A percentile compares a stretch with the other conserved stretches of the same genome.
Conservation (phyloP, 2,797 vertebrate species). For the Sebastes cheni region DNA sequence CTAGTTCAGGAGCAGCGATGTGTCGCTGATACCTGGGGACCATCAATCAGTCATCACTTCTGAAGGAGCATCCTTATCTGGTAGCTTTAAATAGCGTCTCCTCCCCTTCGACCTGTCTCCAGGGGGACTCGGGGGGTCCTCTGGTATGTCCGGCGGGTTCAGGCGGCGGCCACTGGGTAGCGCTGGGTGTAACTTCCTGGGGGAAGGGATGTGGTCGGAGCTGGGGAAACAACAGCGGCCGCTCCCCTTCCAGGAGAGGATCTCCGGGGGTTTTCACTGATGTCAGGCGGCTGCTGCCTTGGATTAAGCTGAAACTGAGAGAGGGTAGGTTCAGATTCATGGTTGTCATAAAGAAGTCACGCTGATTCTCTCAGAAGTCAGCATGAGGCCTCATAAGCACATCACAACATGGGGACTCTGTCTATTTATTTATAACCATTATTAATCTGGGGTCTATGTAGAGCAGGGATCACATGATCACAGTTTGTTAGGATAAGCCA, state of each 20-base stretch:
- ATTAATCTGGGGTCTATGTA: not conserved
- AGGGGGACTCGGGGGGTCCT: slow-evolving; percentile 92
- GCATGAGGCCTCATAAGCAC: not conserved
- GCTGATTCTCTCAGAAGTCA: not conserved
- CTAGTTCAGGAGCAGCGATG: not conserved
- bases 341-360: not conserved
- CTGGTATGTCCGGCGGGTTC: slow-evolving; percentile 81
- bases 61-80: not conserved
- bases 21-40: not conserved
- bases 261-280: slow-evolving; percentile 91
- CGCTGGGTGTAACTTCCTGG: slow-evolving; percentile 89
- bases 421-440: not conserved
- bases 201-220: slow-evolving; percentile 89
- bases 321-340: slow-evolving; percentile 61
- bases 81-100: not conserved
- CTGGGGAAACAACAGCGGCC: slow-evolving; percentile 82
- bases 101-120: not conserved
- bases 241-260: slow-evolving; percentile 73
- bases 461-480: not conserved
- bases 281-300: slow-evolving; percentile 82
- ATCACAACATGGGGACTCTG: not conserved
- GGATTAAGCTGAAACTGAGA: slow-evolving; percentile 81
- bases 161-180: slow-evolving; percentile 80
- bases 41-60: not conserved
- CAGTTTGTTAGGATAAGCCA: not conserved